Evolutionary conservation across 2,888 invertebrate genomes (phyloP), one percentile per base, ranked within the genome.

Genomic region (Tetanocera ferruginea): DNA sequence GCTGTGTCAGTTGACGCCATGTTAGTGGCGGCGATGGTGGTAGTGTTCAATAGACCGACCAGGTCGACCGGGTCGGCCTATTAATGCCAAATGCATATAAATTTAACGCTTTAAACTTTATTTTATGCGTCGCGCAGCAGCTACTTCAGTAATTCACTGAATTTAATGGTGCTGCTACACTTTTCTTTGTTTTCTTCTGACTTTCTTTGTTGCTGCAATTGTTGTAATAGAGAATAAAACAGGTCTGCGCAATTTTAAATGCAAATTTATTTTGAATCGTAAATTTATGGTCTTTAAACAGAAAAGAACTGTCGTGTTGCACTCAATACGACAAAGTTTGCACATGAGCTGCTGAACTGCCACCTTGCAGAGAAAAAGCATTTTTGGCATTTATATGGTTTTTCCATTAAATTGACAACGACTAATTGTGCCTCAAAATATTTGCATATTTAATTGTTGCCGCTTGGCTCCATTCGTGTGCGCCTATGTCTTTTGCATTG

Each of bases 81-180:
- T 77, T 76, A 78, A 79, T 78, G 78, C 78, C 79, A 78, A 78
- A 77, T 74, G 72, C 72, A 64, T 73, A 79, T 79, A 76, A 79
- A 77, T 78, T 79, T 72, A 62, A 76, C 77, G 79, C 79, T 76
- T 75, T 78, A 31, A 72, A 78, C 69, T 77, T 77, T 37, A 75
- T 72, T 66, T 69, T 70, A 70, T 70, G 60, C 76, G 23, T 11
- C n/a, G 6, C 55, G 17, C 25, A 9, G 25, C 25, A 60, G 37
- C 64, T 31, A 66, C n/a, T 31, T 19, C 31, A 34, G 17, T 37
- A 31, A 52, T 19, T 64, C 64, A 17, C 19, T 55, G 17, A 8
- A 17, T 28, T 49, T 34, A 55, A 55, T 19, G 34, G 6, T 31
- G 49, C 49, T 69, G 23, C 49, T 11, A 31, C 57, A 28, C 28